A percentile compares a stretch with the other conserved stretches of the same genome.
Evolutionary conservation across 2,797 vertebrate genomes (phyloP).

Genomic region (Diglossa cyanea): DNA sequence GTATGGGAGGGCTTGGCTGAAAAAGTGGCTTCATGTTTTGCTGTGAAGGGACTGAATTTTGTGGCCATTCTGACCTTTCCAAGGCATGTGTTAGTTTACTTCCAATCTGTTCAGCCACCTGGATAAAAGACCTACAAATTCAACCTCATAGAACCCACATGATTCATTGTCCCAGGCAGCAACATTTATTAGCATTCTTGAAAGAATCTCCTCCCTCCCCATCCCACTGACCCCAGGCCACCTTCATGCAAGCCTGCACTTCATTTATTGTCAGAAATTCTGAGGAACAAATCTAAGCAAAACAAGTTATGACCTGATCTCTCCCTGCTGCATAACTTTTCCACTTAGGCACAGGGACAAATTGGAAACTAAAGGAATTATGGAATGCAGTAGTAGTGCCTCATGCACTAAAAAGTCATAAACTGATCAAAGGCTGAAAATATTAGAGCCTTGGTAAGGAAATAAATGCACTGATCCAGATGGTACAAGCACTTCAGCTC

Average conservation of each 20-base stretch:
- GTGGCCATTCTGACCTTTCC: background rate
- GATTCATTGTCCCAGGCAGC: constrained; percentile 43
- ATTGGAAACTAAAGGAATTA: background rate
- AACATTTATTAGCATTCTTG: constrained; percentile 38
- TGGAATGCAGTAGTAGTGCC: background rate
- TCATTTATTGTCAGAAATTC: constrained; percentile 46
- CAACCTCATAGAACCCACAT: background rate
- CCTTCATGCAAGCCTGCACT: constrained; percentile 53
- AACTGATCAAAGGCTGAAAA: background rate
- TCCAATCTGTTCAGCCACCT: constrained; percentile 44
- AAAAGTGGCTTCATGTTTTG: background rate
- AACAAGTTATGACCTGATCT: constrained; percentile 7
- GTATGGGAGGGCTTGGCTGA: background rate
- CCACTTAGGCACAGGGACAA: background rate
- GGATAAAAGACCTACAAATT: constrained; percentile 7
- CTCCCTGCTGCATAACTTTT: background rate
- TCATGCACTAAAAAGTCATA: background rate
- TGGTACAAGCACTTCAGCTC: background rate
- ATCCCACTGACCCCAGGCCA: constrained; percentile 44
- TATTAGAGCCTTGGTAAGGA: background rate
- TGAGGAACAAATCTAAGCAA: constrained; percentile 22
- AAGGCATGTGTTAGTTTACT: background rate
- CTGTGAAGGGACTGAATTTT: background rate
- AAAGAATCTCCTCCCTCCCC: constrained; percentile 31
- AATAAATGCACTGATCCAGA: background rate